Base-by-base conservation (phyloP, 2,113 vertebrate species). In the Baryphthengus martii region DNA sequence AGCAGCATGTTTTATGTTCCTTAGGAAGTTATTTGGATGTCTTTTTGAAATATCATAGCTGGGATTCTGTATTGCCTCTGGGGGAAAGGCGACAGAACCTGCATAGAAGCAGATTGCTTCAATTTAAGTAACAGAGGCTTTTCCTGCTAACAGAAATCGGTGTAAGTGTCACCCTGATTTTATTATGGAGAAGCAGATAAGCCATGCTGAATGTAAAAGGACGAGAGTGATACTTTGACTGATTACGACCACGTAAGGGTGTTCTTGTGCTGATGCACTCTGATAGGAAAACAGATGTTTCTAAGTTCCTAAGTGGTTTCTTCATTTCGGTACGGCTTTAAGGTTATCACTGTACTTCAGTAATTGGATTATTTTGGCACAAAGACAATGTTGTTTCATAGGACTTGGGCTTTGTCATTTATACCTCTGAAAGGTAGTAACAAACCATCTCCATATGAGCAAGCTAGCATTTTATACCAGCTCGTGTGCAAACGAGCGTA, bases 261-360 rank as follows among this genome's bases (percentile, higher is more conserved):
- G 86, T 82, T 92, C 80, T 75, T 92, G 70, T 81, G 61, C 93
- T 92, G 86, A 89, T 84, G 77, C 56, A 72, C 73, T 76, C 80
- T 55, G 88, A 92, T 89, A 92, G 0, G 0, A 88, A 90, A 92
- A 35, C 86, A 92, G 93, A 92, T 81, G 83, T 89, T 89, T 93
- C 9, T 75, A 47, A 72, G 88, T 75, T 95, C 80, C 83, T 78
- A 87, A 96, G 90, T 80, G 92, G 76, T 88, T 94, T 95, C 92
- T 93, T 85, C 68, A 86, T 94, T 85, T 90, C 84, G 49, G 62
- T 85, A 62, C 16, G 73, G 89, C 86, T 96, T 73, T 87, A 66
- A 92, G 73, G 62, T 93, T 90, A 92, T 94, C 92, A 28, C 56
- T 35, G 80, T 58, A 53, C 40, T 63, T 86, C 80, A 62, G 44